Percentiles rank a stretch among this genome's conserved stretches.
These are phyloP conservation scores for Helicoverpa assulta DNA, from an alignment of 2,888 invertebrate species.

Conservation along the genomic window DNA sequence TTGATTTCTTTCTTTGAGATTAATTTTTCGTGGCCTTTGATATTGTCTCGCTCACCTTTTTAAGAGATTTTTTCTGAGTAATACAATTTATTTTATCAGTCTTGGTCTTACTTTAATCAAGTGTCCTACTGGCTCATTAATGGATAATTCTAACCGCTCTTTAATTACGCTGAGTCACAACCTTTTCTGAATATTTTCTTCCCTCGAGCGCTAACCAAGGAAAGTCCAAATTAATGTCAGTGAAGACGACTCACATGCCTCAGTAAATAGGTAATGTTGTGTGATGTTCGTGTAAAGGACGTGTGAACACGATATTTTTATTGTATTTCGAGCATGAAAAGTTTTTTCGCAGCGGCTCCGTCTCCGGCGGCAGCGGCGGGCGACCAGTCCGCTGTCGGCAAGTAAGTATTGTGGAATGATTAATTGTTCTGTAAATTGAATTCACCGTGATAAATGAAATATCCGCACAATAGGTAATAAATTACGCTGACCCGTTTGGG, in stretches of 20 bases:
- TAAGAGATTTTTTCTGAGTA: conserved; percentile 43
- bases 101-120: conserved; percentile 61
- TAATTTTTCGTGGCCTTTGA: conserved; percentile 36
- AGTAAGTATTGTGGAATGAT: conserved; percentile 89
- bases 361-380: conserved; percentile 74
- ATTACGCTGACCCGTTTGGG: conserved; percentile 88
- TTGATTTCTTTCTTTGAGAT: conserved; percentile 39
- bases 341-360: conserved; percentile 71
- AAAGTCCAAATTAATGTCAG: conserved; percentile 32
- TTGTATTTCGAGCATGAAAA: conserved; percentile 71
- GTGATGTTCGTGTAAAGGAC: conserved; percentile 42
- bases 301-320: conserved; percentile 66
- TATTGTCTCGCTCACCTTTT: conserved; percentile 47
- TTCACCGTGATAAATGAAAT: conserved; percentile 90
- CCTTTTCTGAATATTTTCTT: conserved; percentile 52
- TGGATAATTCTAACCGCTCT: conserved; percentile 60
- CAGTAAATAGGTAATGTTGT: conserved; percentile 30
- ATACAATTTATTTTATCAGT: conserved; percentile 60
- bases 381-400: conserved; percentile 85
- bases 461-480: conserved; percentile 90
- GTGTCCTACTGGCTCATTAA: conserved; percentile 60
- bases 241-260: conserved; percentile 24
- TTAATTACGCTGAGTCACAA: conserved; percentile 62
- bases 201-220: conserved; percentile 16
- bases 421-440: conserved; percentile 90